Evolutionary conservation across 92 coral and sea anemone genomes (phyloP), one percentile per base, ranked within the genome.

Genomic region (Porites lobata): DNA sequence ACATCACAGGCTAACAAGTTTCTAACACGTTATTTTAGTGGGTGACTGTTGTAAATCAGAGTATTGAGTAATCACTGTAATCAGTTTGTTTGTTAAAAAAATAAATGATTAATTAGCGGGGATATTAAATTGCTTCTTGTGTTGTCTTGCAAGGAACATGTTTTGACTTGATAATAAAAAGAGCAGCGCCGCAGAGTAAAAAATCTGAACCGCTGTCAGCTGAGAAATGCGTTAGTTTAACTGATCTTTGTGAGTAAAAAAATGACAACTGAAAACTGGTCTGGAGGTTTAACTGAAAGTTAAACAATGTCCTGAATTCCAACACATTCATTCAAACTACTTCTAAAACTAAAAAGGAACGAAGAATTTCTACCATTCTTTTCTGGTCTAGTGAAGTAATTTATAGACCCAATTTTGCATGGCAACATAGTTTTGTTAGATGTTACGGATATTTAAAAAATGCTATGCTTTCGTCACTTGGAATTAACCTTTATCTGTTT

Each of bases 151-250:
- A 53, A 80, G 8, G 13, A 65, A 29, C 26, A 15, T 69, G 85
- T 69, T 69, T 68, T 43, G 66, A 24, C 77, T 15, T 81, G 85
- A 54, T 52, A 53, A 68, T 73, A 51, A 50, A 66, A 66, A 67
- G 63, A 13, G 11, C 53, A 38, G 47, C 47, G 47, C 47, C 47
- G 47, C 47, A 38, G 47, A 38, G 47, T 4, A 38, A 38, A 38
- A 38, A 3, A 38, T 38, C 5, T 38, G 47, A 38, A 4, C 47
- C 47, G 7, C 47, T 38, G 47, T 38, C 47, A 38, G 47, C 47
- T 38, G 47, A 38, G 47, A 38, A 38, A 38, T 38, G 47, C 47
- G 47, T 38, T 4, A 38, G 47, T 38, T 38, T 3, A 38, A 38
- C 47, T 38, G 47, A 38, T 38, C 47, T 38, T 38, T 38, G 47